These are phyloP conservation scores for Melangyna quadrimaculata DNA, from an alignment of 2,888 invertebrate species.

Conservation along the genomic window DNA sequence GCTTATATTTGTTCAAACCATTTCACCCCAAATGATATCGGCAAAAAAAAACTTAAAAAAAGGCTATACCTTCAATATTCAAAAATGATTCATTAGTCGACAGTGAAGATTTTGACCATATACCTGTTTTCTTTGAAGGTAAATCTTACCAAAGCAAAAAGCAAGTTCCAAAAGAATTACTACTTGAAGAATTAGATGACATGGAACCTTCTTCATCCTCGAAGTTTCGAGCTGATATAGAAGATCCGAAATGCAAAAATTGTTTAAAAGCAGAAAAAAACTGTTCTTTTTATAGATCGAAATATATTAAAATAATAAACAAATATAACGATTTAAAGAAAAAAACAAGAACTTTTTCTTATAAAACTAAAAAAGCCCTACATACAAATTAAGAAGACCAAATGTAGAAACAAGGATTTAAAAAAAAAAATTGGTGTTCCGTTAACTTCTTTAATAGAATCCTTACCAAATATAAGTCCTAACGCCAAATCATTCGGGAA, in stretches of 20 bases:
- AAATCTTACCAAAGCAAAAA: not conserved
- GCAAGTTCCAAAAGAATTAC: not conserved
- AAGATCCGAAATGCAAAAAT: not conserved
- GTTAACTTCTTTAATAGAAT: not conserved
- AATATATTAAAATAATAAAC: too few species aligned
- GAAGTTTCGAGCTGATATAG: not conserved
- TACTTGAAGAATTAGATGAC: not conserved
- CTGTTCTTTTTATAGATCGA: too few species aligned
- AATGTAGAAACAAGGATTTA: not conserved
- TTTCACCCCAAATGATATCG: not conserved
- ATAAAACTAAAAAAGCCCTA: not conserved
- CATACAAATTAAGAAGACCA: not conserved
- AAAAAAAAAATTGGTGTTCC: not conserved
- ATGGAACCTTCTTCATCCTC: not conserved
- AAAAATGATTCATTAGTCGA: not conserved
- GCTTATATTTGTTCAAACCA: not conserved
- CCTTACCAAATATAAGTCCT: not conserved
- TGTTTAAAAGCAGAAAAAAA: not conserved
- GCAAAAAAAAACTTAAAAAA: not conserved
- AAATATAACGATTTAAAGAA: too few species aligned
- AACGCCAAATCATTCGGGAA: not conserved
- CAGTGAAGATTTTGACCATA: not conserved
- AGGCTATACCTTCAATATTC: not conserved
- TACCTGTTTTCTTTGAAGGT: not conserved
- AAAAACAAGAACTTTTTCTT: not conserved